A percentile compares a stretch with the other conserved stretches of the same genome.
Evolutionary conservation across 2,113 vertebrate species (phyloP).

Genomic region (Ciconia maguari): DNA sequence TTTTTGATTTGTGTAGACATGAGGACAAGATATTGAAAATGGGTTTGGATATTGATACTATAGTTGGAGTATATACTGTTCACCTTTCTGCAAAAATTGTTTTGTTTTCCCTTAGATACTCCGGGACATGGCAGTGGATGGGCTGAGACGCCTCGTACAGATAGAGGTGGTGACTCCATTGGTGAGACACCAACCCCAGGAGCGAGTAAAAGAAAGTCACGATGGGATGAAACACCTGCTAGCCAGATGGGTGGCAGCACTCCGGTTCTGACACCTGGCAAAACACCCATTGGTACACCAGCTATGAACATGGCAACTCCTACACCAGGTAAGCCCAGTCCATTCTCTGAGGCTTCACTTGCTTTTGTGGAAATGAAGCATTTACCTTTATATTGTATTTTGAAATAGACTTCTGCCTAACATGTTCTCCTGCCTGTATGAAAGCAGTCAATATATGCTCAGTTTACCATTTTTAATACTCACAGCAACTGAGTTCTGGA

Average conservation of each 20-base stretch:
- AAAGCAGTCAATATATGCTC: not conserved
- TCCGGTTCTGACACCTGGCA: conserved; percentile 93
- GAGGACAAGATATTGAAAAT: not conserved
- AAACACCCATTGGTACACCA: conserved; percentile 96
- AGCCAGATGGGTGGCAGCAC: conserved; percentile 98
- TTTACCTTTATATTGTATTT: not conserved
- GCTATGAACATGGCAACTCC: conserved; percentile 99
- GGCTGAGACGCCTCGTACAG: conserved; percentile 96
- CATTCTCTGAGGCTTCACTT: not conserved
- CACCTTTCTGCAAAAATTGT: not conserved
- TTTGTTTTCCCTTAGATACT: conserved; percentile 79
- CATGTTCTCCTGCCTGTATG: not conserved
- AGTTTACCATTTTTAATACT: not conserved
- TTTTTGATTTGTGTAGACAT: not conserved
- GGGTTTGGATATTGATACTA: not conserved
- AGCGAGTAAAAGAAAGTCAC: conserved; percentile 96
- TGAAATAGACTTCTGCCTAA: not conserved
- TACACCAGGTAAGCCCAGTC: conserved; percentile 84
- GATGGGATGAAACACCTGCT: conserved; percentile 97
- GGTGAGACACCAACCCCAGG: conserved; percentile 97
- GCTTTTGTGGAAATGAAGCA: not conserved
- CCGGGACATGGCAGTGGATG: conserved; percentile 97
- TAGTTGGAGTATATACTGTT: not conserved
- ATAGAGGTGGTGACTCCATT: conserved; percentile 94
- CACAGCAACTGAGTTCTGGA: not conserved